Percentiles rank a stretch among this genome's conserved stretches.
phyloP scores from a whole-genome alignment of 2,797 vertebrate species.

The Choloepus didactylus region DNA sequence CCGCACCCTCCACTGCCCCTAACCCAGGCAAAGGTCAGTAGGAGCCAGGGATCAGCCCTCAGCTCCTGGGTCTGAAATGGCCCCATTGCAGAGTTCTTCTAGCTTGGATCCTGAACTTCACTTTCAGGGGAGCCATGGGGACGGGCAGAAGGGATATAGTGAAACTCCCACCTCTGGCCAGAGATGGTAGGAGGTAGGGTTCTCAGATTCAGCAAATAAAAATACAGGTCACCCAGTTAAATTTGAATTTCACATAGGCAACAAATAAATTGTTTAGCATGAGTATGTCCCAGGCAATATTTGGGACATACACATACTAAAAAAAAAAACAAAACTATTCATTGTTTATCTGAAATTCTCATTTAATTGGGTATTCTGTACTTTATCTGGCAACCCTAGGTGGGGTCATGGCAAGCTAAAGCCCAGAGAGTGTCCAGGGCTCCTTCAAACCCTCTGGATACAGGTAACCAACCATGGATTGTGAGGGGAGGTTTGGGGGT shows the following conservation, averaged over 20 bases:
- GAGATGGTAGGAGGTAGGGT: not conserved
- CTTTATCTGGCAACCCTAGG: not conserved
- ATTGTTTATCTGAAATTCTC: not conserved
- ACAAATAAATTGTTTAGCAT: not conserved
- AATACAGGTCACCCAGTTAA: not conserved
- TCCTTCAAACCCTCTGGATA: not conserved
- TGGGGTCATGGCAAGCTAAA: not conserved
- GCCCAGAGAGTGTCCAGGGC: not conserved
- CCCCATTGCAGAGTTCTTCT: not conserved
- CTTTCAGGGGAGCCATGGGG: not conserved
- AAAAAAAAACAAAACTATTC: not conserved
- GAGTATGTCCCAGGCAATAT: not conserved
- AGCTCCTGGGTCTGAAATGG: not conserved
- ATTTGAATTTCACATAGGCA: conserved; percentile 21
- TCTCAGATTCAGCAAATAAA: not conserved
- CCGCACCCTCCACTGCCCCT: not conserved
- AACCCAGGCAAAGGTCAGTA: not conserved
- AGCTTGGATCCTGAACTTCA: not conserved
- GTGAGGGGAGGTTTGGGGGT: not conserved
- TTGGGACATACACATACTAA: not conserved
- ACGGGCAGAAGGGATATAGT: not conserved
- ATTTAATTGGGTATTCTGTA: not conserved
- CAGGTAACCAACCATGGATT: not conserved
- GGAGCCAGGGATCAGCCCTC: not conserved
- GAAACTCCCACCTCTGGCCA: not conserved